A percentile compares a stretch with the other conserved stretches of the same genome.
Evolutionary conservation across 1,140 invertebrate species (phyloP).

Genomic region (Aricia agestis): DNA sequence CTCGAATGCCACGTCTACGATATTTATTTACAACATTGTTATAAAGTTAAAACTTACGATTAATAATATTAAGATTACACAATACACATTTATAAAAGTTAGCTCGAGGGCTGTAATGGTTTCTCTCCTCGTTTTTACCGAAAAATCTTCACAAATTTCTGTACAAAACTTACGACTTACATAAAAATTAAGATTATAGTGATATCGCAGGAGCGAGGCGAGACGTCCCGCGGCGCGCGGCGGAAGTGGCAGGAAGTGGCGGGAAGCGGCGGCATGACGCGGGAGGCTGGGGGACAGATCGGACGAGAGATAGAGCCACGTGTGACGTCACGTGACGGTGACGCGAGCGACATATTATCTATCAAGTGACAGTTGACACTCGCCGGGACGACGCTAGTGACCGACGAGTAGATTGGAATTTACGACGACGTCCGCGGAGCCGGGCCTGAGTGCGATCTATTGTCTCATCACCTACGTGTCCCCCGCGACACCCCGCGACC

Average conservation of each 20-base stretch:
- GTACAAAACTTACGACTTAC: too few relatives aligned
- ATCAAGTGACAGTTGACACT: neutral
- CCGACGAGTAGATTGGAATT: neutral
- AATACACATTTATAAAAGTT: too few relatives aligned
- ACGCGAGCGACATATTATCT: neutral
- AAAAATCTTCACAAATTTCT: too few relatives aligned
- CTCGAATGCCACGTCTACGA: too few relatives aligned
- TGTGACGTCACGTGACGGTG: constrained; percentile 8
- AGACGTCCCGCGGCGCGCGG: neutral
- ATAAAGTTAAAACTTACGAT: too few relatives aligned
- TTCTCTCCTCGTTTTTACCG: too few relatives aligned
- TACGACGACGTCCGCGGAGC: neutral
- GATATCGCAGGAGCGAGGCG: too few relatives aligned
- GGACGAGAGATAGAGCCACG: neutral
- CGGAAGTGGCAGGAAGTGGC: neutral
- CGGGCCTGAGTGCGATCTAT: neutral
- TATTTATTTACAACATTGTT: too few relatives aligned
- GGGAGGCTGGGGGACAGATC: neutral
- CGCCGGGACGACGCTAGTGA: neutral
- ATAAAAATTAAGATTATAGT: too few relatives aligned
- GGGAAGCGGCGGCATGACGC: neutral
- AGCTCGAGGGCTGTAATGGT: too few relatives aligned
- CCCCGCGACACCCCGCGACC: too few relatives aligned
- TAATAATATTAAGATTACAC: too few relatives aligned
- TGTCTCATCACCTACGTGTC: neutral